A percentile compares a stretch with the other conserved stretches of the same genome.
Evolutionary conservation across 2,113 vertebrate species (phyloP).

Genomic region (Petrocephalus microphthalmus): DNA sequence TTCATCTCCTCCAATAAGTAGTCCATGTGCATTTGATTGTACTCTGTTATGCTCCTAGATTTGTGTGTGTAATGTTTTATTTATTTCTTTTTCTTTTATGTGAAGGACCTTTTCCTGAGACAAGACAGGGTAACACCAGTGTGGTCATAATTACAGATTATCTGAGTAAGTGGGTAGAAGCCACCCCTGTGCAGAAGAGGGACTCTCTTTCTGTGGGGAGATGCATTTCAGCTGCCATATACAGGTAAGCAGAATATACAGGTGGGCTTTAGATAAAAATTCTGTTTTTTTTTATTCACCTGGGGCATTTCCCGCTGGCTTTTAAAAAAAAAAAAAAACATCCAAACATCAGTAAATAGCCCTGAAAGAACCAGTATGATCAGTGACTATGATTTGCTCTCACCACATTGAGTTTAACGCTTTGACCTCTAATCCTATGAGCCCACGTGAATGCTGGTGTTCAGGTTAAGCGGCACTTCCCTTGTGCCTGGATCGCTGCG

Average conservation of each 20-base stretch:
- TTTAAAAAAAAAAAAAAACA: background rate
- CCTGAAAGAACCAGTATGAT: background rate
- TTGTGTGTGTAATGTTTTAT: background rate
- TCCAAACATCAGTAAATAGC: background rate
- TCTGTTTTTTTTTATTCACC: background rate
- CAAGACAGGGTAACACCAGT: constrained; percentile 59
- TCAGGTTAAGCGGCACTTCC: background rate
- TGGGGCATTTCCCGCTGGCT: background rate
- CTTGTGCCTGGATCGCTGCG: background rate
- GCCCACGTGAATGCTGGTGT: background rate
- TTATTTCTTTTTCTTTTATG: background rate
- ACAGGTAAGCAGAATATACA: constrained; percentile 59
- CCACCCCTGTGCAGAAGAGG: constrained; percentile 67
- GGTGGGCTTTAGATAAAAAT: background rate
- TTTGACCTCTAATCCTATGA: background rate
- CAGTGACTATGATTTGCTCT: background rate
- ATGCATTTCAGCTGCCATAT: constrained; percentile 71
- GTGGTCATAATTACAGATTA: constrained; percentile 70
- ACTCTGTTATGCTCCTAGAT: background rate
- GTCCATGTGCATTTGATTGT: background rate
- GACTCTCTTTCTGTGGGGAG: constrained; percentile 69
- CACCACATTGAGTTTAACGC: background rate
- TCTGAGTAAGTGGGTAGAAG: constrained; percentile 84
- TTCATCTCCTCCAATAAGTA: background rate
- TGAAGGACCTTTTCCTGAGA: constrained; percentile 76